Conservation (phyloP, 2,113 vertebrate species). For the Crocuta crocuta region DNA sequence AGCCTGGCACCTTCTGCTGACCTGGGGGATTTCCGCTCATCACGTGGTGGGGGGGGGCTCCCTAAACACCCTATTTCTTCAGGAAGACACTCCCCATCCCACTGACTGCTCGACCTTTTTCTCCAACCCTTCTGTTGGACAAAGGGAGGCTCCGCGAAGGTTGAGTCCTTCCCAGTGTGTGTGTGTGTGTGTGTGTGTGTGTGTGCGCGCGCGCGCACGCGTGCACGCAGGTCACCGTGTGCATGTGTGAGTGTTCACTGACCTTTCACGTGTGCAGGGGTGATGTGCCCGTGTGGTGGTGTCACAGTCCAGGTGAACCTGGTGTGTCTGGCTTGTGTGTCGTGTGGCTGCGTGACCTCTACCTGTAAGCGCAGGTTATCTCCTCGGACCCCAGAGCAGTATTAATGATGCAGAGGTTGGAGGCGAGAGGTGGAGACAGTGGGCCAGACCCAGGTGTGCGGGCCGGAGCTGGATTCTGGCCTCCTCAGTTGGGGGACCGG, state of each 20-base stretch:
- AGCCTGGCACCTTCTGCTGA: conserved; percentile 56
- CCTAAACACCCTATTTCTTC: background rate
- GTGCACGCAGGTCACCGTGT: background rate
- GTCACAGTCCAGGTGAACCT: background rate
- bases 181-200: background rate
- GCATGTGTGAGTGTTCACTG: background rate
- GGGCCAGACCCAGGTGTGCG: conserved; percentile 57
- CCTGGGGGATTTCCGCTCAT: background rate
- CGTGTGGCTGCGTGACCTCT: background rate
- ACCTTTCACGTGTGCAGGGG: background rate
- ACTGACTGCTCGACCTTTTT: conserved; percentile 52
- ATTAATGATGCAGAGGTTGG: conserved; percentile 72
- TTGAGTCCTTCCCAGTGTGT: background rate
- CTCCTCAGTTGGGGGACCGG: conserved; percentile 18
- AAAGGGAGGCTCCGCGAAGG: background rate
- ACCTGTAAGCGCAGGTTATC: conserved; percentile 41
- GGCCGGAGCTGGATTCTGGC: conserved; percentile 72
- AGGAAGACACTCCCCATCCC: conserved; percentile 39
- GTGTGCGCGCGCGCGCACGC: accelerated
- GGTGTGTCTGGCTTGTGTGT: background rate
- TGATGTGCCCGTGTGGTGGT: background rate
- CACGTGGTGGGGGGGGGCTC: background rate
- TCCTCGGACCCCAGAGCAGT: conserved; percentile 81
- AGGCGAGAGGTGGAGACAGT: conserved; percentile 25
- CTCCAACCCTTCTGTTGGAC: background rate